Evolutionary conservation across 2,113 vertebrate genomes (phyloP).

Genomic region (Equus przewalskii): DNA sequence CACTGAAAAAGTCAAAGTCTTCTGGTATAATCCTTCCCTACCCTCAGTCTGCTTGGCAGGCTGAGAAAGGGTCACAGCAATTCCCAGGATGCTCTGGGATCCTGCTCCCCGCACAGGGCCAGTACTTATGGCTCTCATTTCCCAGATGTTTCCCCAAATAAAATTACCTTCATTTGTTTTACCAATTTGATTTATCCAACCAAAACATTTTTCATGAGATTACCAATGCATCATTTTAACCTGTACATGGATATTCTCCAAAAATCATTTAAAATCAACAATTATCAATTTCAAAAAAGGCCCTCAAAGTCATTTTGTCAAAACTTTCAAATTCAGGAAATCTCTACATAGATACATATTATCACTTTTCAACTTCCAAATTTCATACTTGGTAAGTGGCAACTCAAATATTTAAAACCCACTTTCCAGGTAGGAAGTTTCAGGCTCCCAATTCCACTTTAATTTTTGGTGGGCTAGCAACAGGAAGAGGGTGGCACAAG

Average conservation of each 20-base stretch:
- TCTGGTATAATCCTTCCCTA: background rate
- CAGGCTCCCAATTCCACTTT: conserved; percentile 25
- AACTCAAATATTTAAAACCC: background rate
- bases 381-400: background rate
- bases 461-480: background rate
- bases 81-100: background rate
- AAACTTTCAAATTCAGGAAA: conserved; percentile 4
- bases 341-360: background rate
- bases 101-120: background rate
- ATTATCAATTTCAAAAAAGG: background rate
- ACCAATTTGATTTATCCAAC: background rate
- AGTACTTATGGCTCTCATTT: background rate
- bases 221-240: background rate
- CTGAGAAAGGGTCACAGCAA: background rate
- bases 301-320: background rate
- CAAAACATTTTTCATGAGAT: background rate
- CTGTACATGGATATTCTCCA: background rate
- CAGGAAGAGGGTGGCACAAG: conserved; percentile 86
- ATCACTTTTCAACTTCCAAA: background rate
- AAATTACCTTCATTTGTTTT: background rate
- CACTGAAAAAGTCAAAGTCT: background rate
- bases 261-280: conserved; percentile 5
- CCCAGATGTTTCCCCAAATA: background rate
- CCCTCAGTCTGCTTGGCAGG: background rate
- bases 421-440: background rate